phyloP scores from a whole-genome alignment of 2,888 invertebrate species.

The Halocaridina rubra region DNA sequence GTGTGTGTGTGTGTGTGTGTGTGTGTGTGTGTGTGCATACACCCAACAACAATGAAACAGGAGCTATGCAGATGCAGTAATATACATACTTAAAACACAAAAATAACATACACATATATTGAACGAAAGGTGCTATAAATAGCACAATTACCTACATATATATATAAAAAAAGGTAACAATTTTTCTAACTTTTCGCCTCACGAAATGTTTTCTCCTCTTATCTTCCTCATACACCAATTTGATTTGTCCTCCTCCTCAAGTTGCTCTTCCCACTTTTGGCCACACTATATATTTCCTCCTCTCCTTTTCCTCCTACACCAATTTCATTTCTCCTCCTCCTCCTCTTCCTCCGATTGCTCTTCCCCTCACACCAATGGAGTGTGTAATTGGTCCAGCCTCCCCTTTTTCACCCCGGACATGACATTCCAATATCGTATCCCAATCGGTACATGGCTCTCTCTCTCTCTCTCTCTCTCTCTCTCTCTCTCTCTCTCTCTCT shows the following conservation, averaged over 20 bases:
- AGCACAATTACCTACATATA: too few species aligned
- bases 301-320: background rate
- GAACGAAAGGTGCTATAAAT: too few species aligned
- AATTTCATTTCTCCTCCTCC: background rate
- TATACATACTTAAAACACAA: too few species aligned
- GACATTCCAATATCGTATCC: slow-evolving; percentile 55
- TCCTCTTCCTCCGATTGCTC: background rate
- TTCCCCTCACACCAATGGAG: slow-evolving; percentile 47
- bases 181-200: background rate
- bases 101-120: slow-evolving; percentile 5
- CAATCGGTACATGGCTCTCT: slow-evolving; percentile 50
- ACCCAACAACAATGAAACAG: too few species aligned
- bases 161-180: background rate
- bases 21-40: background rate
- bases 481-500: background rate
- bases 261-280: too few species aligned
- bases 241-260: background rate
- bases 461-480: background rate
- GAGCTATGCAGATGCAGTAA: too few species aligned
- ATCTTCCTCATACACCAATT: background rate
- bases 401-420: slow-evolving; percentile 54
- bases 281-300: background rate
- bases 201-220: background rate
- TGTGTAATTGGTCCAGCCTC: slow-evolving; percentile 49
- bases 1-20: background rate